Evolutionary conservation across 2,113 vertebrate species (phyloP), one percentile per base, ranked within the genome.

Genomic region (Scatophagus argus): DNA sequence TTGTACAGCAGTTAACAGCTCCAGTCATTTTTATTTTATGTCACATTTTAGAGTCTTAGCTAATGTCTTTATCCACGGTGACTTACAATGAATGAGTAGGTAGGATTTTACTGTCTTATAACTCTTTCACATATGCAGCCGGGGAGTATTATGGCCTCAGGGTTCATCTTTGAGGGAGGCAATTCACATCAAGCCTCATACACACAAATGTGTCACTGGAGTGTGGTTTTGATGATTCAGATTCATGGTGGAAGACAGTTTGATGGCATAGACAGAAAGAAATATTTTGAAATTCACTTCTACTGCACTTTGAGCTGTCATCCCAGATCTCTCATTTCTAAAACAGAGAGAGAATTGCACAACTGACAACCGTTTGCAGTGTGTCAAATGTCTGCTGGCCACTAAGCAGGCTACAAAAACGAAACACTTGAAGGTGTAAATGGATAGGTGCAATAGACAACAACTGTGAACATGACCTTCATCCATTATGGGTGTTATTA

Each of bases 361-460:
- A 59, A 43, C 8, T 44, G 41, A 62, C 23, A n/a, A 11, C 10
- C 10, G 34, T 59, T 67, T 51, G 12, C 14, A 49, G 25, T 10
- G 60, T 65, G 25, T 49, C 10, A 55, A 41, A 51, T 46, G 17
- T 64, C 4, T 31, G 25, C n/a, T 31, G 14, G 62, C 29, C 47
- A 23, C 23, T 39, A 39, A 62, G 39, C 32, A 21, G 25, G 39
- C 39, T 14, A 2, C 5, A 62, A 12, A 69, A 34, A 25, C 13
- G 19, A 65, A 82, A 62, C 55, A 62, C 78, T 80, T 59, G 3
- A 51, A 61, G n/a, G 43, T 25, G 66, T 52, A 36, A 64, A 52
- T 60, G 38, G 52, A 51, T 14, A 6, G 14, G 60, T 72, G 73
- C 23, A 3, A 62, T 52, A 44, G 71, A 64, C 31, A 76, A 51